Evolutionary conservation across 2,888 invertebrate species (phyloP), one percentile per base, ranked within the genome.

Genomic region (Lydus trimaculatus): DNA sequence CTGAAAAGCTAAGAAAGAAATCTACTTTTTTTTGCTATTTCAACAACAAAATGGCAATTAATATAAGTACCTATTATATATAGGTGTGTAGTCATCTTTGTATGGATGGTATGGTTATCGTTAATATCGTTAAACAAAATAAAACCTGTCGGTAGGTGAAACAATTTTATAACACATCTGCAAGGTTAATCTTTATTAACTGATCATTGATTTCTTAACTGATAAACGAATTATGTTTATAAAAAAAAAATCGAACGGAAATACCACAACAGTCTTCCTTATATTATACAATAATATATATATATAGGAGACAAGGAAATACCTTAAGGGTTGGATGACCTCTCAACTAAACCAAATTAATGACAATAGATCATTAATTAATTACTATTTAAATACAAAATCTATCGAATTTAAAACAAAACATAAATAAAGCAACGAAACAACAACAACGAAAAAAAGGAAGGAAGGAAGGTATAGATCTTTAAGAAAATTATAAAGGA

Each of bases 231-330:
- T 67, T 67, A 67, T 61, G n/a, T 63, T 36, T 25, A 5, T n/a
- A n/a, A n/a, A n/a, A 36, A 43, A 31, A 66, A 58, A 66, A 59
- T 66, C 25, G 59, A 60, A 61, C 67, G 67, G 67, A 67, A 67
- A 52, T 56, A 43, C 43, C 43, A n/a, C n/a, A n/a, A n/a, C n/a
- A 8, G n/a, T n/a, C n/a, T 43, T 43, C n/a, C 43, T 7, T 17
- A 5, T 56, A 61, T 61, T 61, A 61, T 33, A 61, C 39, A 61
- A 61, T 36, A n/a, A n/a, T n/a, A n/a, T n/a, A n/a, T n/a, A n/a
- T n/a, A n/a, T n/a, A n/a, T n/a, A n/a, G 39, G 23, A 23, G 28
- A 31, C 31, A 20, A 33, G 56, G 39, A 20, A 61, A 25, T 36
- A 17, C 39, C 39, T 61, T 25, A 28, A 61, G 61, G 61, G 25